These are phyloP conservation scores for Falco concolor DNA, from an alignment of 2,797 vertebrate genomes.

Conservation along the genomic window DNA sequence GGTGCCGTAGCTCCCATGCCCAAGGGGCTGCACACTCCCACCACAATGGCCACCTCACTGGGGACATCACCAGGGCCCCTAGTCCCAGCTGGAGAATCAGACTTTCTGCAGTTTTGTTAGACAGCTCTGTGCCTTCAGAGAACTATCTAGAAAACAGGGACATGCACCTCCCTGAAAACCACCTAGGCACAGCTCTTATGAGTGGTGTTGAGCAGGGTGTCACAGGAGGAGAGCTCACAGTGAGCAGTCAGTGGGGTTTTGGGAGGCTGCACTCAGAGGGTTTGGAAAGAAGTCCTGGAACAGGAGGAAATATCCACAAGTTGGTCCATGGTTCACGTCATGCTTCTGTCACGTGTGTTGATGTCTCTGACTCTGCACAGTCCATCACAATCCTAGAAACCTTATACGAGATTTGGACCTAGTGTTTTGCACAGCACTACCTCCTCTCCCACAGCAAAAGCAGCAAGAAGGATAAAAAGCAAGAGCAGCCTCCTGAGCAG, in stretches of 20 bases:
- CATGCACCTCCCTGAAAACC: neutral
- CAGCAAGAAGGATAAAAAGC: neutral
- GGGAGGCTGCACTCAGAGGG: neutral
- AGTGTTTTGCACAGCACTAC: neutral
- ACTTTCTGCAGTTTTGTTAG: neutral
- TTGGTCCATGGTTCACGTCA: neutral
- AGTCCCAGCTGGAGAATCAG: neutral
- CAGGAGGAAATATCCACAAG: neutral
- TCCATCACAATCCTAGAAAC: neutral
- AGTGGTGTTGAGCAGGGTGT: neutral
- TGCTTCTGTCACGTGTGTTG: fast-evolving
- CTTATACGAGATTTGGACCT: neutral
- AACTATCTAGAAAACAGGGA: neutral
- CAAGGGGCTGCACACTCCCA: neutral
- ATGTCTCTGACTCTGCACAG: neutral
- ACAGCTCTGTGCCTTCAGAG: neutral
- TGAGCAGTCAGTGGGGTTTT: neutral
- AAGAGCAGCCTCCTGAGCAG: neutral
- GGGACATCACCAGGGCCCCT: neutral
- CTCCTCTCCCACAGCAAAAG: neutral
- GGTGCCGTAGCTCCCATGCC: fast-evolving
- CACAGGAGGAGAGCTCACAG: neutral
- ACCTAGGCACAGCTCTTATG: fast-evolving
- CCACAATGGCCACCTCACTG: neutral
- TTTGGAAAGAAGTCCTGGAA: neutral